Base-by-base conservation (phyloP, 1,140 invertebrate species). In the Zaprionus tsacasi region DNA sequence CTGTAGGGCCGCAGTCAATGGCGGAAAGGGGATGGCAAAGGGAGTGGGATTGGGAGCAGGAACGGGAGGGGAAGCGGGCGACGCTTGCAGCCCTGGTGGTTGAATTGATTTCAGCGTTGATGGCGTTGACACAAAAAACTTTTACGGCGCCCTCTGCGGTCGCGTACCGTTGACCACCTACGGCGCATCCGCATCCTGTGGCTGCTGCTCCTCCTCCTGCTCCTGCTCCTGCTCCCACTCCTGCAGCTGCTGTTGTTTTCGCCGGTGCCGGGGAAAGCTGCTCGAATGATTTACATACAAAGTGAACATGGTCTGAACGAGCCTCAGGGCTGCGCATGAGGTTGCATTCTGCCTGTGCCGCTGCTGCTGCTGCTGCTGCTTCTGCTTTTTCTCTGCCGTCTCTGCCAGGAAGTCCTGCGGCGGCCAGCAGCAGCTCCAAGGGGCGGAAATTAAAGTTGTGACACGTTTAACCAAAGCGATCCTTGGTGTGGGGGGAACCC, bases 71-170 rank as follows among this genome's bases (percentile, higher is more conserved):
- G 63, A 52, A 27, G 4, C 2, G 25, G 25, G 25, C 25, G 4
- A 27, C 27, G 27, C 27, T 30, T 30, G 27, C 27, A 30, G 66
- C 65, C 61, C 67, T 71, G 85, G 85, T 72, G 82, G 85, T 87
- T 88, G 88, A 91, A 91, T 91, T 91, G 87, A 91, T 91, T 91
- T 91, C 82, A 91, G 64, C 80, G 87, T 91, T 91, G 87, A 91
- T 91, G 88, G 88, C 82, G 82, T 91, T 91, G 88, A 91, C 88
- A 91, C 88, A 91, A 91, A 89, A 91, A 91, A 87, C 87, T 91
- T 91, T 91, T 87, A 83, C 82, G 65, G 82, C 82, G 78, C 82
- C 88, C 85, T 89, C 85, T 89, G 85, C 81, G 85, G 85, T 89
- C 85, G 85, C 85, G 76, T 76, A 81, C 75, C 78, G 78, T 85